A percentile compares a stretch with the other conserved stretches of the same genome.
Conservation (phyloP, 35 echinoderm and acorn worm species). For the Patiria miniata region DNA sequence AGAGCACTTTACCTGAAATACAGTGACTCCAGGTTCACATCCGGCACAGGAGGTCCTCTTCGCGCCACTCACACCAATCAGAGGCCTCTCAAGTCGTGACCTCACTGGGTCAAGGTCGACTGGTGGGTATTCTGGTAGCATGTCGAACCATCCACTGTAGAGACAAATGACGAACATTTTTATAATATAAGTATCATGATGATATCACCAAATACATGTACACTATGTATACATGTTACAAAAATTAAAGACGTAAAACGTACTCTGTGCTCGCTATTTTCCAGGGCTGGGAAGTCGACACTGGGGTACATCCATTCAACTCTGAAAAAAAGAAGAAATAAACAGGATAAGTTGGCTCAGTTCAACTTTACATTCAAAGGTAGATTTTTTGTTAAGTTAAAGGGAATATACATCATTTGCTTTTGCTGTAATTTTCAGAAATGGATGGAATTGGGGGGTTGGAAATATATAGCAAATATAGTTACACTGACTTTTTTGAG, state of each 20-base stretch:
- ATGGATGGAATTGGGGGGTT: too few species aligned
- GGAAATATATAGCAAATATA: too few species aligned
- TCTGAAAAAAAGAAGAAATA: neutral
- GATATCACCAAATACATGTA: too few species aligned
- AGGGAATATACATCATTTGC: too few species aligned
- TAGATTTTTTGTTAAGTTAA: too few species aligned
- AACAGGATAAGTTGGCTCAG: neutral
- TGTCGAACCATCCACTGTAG: conserved; percentile 4
- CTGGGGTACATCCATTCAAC: conserved; percentile 6
- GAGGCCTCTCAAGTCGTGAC: neutral
- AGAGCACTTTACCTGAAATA: conserved; percentile 11
- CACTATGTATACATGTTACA: too few species aligned
- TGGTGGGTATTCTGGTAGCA: neutral
- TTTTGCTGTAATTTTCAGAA: too few species aligned
- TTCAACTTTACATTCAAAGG: neutral
- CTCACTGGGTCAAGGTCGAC: neutral
- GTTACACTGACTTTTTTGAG: too few species aligned
- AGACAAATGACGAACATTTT: too few species aligned
- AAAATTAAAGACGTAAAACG: too few species aligned
- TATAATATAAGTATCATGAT: too few species aligned
- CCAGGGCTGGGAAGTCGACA: neutral
- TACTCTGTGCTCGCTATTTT: neutral
- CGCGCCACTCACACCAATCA: conserved; percentile 2
- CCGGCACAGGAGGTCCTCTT: neutral
- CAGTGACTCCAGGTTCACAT: neutral